These are phyloP conservation scores for Micoletzkya japonica DNA, from an alignment of 2,888 invertebrate genomes.

Conservation along the genomic window DNA sequence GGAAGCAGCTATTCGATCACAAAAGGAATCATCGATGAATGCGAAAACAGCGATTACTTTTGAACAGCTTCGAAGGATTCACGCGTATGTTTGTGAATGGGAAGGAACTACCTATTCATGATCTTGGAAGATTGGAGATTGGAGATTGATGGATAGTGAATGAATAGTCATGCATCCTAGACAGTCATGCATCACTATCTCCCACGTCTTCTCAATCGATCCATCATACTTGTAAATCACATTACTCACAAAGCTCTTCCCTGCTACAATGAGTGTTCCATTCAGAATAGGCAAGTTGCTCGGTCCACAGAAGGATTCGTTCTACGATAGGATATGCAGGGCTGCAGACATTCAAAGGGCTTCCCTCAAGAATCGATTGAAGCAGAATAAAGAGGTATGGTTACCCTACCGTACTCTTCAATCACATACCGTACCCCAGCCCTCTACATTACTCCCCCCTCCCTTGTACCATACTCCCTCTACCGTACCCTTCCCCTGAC, in stretches of 20 bases:
- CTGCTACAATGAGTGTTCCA: conserved; percentile 6
- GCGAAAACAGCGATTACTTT: conserved; percentile 49
- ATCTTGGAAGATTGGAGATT: too few relatives aligned
- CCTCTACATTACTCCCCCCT: neutral
- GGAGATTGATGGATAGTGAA: too few relatives aligned
- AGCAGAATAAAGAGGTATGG: conserved; percentile 45
- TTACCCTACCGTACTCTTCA: neutral
- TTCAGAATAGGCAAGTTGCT: conserved; percentile 40
- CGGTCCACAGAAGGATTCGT: conserved; percentile 42
- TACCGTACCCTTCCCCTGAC: too few relatives aligned
- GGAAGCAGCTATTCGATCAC: conserved; percentile 42
- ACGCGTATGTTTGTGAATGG: conserved; percentile 31
- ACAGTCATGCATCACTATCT: too few relatives aligned
- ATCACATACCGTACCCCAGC: neutral
- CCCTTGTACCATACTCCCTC: neutral
- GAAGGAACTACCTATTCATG: neutral
- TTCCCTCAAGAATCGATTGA: conserved; percentile 46
- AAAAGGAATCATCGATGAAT: conserved; percentile 45
- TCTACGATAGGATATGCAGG: conserved; percentile 47
- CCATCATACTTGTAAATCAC: too few relatives aligned
- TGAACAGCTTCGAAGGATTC: conserved; percentile 43
- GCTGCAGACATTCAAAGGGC: conserved; percentile 49
- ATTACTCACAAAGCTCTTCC: neutral
- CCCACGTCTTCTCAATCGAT: too few relatives aligned
- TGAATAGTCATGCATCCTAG: too few relatives aligned